Percentiles rank a stretch among this genome's conserved stretches.
These are phyloP conservation scores for Tetragnatha versicolor DNA, from an alignment of 1,140 invertebrate species.

Conservation along the genomic window DNA sequence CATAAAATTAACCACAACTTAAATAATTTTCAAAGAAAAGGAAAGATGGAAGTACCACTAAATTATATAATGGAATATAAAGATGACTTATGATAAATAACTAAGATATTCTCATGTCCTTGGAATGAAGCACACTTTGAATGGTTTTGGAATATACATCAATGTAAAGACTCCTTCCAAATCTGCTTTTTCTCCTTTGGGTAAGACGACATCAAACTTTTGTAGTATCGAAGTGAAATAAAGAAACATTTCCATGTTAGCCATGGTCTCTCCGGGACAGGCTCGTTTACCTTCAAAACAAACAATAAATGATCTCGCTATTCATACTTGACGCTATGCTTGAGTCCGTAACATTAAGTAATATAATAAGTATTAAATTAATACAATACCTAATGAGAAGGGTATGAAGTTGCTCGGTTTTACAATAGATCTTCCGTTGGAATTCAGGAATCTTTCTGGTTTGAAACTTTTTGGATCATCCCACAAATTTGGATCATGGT, in stretches of 20 bases:
- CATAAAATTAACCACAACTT: no score
- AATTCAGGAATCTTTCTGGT: constrained; percentile 62
- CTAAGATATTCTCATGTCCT: no score
- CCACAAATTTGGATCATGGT: constrained; percentile 62
- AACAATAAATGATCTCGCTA: no score
- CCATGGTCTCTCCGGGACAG: constrained; percentile 56
- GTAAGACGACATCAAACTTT: constrained; percentile 33
- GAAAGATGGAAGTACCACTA: no score
- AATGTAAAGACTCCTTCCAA: constrained; percentile 17
- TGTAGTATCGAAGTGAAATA: constrained; percentile 57
- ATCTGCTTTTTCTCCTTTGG: neutral
- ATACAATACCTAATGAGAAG: constrained; percentile 50
- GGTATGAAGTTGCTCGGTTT: constrained; percentile 43
- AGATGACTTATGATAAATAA: no score
- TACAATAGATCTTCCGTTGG: constrained; percentile 56
- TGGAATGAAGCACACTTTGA: constrained; percentile 16
- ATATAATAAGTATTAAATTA: neutral
- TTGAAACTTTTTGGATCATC: constrained; percentile 60
- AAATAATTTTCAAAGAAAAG: no score
- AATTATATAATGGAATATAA: no score
- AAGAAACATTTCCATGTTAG: constrained; percentile 54
- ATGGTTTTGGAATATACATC: constrained; percentile 2
- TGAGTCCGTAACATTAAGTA: no score
- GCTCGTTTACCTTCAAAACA: constrained; percentile 49
- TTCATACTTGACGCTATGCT: no score